Conservation (phyloP, 37 sponge, comb jelly and placozoan species). For the Axinella damicornis region DNA sequence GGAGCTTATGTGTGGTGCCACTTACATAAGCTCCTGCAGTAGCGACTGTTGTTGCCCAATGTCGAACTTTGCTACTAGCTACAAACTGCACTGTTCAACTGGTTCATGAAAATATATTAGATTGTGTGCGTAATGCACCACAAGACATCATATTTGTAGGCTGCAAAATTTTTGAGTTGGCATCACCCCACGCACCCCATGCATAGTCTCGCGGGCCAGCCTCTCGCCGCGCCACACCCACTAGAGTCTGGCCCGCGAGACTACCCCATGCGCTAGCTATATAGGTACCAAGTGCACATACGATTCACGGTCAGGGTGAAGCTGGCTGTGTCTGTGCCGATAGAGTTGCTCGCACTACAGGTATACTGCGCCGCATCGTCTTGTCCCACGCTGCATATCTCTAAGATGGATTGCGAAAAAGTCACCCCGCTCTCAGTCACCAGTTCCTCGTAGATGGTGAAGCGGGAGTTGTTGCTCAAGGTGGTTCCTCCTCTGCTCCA, state of each 20-base stretch:
- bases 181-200: too few relatives aligned
- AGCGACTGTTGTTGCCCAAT: too few relatives aligned
- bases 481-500: neutral
- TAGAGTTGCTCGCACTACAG: neutral
- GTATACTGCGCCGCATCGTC: slow-evolving; percentile 6
- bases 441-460: slow-evolving; percentile 13
- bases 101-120: too few relatives aligned
- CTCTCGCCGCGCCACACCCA: too few relatives aligned
- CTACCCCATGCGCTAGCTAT: neutral
- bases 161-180: too few relatives aligned
- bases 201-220: too few relatives aligned
- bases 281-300: neutral
- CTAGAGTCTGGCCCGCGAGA: neutral
- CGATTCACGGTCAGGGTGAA: neutral
- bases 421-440: neutral
- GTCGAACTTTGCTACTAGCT: too few relatives aligned
- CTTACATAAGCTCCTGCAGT: too few relatives aligned
- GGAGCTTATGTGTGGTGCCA: too few relatives aligned
- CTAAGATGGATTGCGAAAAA: slow-evolving; percentile 11
- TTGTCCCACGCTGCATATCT: neutral
- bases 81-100: too few relatives aligned
- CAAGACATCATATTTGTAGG: too few relatives aligned
- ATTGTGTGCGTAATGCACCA: too few relatives aligned
- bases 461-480: neutral
- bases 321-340: neutral